Conservation (phyloP, 2,113 vertebrate genomes). For the Capra hircus region DNA sequence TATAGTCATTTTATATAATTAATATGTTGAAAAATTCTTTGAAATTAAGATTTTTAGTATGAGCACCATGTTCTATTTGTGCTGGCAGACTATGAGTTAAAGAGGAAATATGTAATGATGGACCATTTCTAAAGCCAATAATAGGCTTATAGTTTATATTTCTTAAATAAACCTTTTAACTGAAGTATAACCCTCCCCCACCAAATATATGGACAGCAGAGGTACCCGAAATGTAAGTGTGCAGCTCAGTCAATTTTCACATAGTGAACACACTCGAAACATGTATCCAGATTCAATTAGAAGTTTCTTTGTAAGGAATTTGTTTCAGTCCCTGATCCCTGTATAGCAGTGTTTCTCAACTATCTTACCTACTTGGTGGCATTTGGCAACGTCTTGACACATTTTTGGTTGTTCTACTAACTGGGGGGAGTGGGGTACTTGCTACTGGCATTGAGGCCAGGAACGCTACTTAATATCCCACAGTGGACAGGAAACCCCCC, state of each 20-base stretch:
- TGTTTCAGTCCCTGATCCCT: not conserved
- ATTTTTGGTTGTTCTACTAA: not conserved
- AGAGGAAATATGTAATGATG: not conserved
- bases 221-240: not conserved
- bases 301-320: slow-evolving; percentile 3
- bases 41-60: not conserved
- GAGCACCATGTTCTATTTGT: not conserved
- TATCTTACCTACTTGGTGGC: not conserved
- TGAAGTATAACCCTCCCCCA: not conserved
- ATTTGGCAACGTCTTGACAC: not conserved
- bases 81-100: not conserved
- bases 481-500: not conserved
- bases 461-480: not conserved
- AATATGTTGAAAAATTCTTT: not conserved
- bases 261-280: not conserved
- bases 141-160: not conserved
- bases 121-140: not conserved
- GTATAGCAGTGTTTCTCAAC: not conserved
- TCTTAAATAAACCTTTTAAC: not conserved
- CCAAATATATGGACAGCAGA: not conserved
- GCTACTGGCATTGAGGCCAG: not conserved
- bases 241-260: not conserved
- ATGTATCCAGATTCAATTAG: not conserved
- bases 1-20: not conserved
- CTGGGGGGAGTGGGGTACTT: not conserved